A percentile compares a stretch with the other conserved stretches of the same genome.
These are phyloP conservation scores for Drosophila asahinai DNA, from an alignment of 1,140 invertebrate genomes.

Conservation along the genomic window DNA sequence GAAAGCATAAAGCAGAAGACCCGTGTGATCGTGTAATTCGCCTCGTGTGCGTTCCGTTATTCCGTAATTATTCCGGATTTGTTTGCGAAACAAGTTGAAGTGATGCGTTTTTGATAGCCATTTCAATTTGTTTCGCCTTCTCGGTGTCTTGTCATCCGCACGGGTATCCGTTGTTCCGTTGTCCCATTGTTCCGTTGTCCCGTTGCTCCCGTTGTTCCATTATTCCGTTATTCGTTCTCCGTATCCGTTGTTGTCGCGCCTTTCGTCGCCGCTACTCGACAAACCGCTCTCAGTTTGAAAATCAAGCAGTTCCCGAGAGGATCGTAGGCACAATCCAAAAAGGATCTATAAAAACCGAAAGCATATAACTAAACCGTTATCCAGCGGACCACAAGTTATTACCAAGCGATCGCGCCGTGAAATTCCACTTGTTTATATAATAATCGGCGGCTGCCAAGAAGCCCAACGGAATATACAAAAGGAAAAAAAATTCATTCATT, in stretches of 20 bases:
- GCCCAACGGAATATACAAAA: constrained; percentile 46
- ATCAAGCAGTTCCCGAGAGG: constrained; percentile 55
- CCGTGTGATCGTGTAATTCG: constrained; percentile 81
- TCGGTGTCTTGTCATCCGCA: constrained; percentile 33
- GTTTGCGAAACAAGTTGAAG: constrained; percentile 71
- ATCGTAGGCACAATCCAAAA: constrained; percentile 16
- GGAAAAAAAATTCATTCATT: constrained; percentile 36
- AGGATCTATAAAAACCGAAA: constrained; percentile 6
- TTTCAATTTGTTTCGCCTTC: constrained; percentile 71
- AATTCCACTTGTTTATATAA: constrained; percentile 53
- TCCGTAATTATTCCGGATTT: constrained; percentile 54
- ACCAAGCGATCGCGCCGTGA: constrained; percentile 33
- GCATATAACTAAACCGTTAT: constrained; percentile 1
- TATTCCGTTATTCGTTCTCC: constrained; percentile 49
- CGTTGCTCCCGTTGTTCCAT: constrained; percentile 46
- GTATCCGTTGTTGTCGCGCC: constrained; percentile 50
- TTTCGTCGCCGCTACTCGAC: constrained; percentile 67
- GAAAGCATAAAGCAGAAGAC: constrained; percentile 65
- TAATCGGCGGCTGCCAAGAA: constrained; percentile 48
- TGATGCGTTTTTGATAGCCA: constrained; percentile 65
- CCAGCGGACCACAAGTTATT: constrained; percentile 26
- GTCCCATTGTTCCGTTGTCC: constrained; percentile 46
- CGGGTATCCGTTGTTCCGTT: constrained; percentile 44
- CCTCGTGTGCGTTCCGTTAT: constrained; percentile 74
- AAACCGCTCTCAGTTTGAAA: constrained; percentile 62